phyloP scores from a whole-genome alignment of 2,113 vertebrate species.

The Puffinus mauretanicus region DNA sequence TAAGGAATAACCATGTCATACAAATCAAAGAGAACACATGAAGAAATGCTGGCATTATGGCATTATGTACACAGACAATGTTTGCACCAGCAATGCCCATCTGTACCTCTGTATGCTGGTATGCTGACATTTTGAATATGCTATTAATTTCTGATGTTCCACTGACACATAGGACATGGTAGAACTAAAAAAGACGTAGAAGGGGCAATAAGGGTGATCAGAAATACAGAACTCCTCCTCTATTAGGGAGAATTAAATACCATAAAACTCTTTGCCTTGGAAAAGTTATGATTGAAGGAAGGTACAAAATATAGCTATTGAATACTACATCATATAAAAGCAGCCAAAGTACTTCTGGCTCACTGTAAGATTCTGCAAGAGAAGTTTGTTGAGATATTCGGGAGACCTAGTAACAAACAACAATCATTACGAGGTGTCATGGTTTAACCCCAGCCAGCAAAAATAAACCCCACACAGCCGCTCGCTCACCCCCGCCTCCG shows the following conservation, averaged over 20 bases:
- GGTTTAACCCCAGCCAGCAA: too few species aligned
- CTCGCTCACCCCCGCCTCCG: too few species aligned
- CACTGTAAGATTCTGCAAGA: neutral
- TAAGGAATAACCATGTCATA: neutral
- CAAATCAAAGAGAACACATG: neutral
- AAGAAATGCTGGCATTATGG: neutral
- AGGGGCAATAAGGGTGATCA: neutral
- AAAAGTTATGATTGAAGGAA: neutral
- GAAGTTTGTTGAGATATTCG: neutral
- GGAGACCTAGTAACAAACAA: neutral
- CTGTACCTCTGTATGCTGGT: neutral
- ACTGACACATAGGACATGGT: neutral
- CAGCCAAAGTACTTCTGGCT: neutral
- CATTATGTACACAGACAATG: neutral
- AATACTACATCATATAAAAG: neutral
- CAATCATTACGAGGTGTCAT: neutral
- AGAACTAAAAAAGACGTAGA: neutral
- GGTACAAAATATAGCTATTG: neutral
- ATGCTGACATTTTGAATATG: neutral
- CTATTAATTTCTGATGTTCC: neutral
- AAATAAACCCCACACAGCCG: neutral
- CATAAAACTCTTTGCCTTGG: neutral
- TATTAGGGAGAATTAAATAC: neutral
- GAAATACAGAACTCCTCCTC: neutral
- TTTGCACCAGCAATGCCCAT: neutral